Conservation (phyloP, 2,888 invertebrate genomes). For the Odontomyia ornata region DNA sequence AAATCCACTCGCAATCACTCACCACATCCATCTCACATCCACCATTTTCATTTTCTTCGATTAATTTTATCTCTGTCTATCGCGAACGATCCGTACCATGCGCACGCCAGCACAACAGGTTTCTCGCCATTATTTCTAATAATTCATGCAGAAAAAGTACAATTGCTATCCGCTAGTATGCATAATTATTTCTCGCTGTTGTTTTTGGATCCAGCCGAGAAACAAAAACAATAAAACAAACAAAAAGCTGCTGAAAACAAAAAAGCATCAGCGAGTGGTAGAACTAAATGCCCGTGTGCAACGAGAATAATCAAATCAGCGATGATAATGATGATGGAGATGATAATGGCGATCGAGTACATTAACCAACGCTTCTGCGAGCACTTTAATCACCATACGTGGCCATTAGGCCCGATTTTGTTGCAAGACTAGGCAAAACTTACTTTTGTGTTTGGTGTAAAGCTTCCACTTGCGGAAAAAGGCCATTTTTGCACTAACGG, state of each 20-base stretch:
- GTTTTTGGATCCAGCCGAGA: too few species aligned
- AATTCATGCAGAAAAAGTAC: slow-evolving; percentile 30
- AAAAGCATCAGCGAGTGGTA: too few species aligned
- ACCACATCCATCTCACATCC: too few species aligned
- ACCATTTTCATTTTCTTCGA: neutral
- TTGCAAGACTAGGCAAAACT: slow-evolving; percentile 47
- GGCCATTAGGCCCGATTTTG: neutral
- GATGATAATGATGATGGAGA: too few species aligned
- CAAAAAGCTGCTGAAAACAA: too few species aligned
- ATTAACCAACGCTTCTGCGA: too few species aligned
- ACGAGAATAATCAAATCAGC: too few species aligned
- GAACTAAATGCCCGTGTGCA: too few species aligned
- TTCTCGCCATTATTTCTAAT: slow-evolving; percentile 18
- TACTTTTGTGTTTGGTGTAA: slow-evolving; percentile 57
- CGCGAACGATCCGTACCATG: neutral
- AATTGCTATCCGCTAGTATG: neutral
- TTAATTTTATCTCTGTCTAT: slow-evolving; percentile 1
- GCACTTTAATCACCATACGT: too few species aligned
- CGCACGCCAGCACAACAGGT: slow-evolving; percentile 2
- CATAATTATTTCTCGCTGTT: neutral
- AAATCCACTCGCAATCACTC: too few species aligned
- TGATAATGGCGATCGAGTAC: too few species aligned
- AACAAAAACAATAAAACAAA: too few species aligned
- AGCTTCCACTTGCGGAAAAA: slow-evolving; percentile 58
- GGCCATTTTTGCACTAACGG: slow-evolving; percentile 52